These are phyloP conservation scores for Taxidea taxus DNA, from an alignment of 2,113 vertebrate species.

Conservation along the genomic window DNA sequence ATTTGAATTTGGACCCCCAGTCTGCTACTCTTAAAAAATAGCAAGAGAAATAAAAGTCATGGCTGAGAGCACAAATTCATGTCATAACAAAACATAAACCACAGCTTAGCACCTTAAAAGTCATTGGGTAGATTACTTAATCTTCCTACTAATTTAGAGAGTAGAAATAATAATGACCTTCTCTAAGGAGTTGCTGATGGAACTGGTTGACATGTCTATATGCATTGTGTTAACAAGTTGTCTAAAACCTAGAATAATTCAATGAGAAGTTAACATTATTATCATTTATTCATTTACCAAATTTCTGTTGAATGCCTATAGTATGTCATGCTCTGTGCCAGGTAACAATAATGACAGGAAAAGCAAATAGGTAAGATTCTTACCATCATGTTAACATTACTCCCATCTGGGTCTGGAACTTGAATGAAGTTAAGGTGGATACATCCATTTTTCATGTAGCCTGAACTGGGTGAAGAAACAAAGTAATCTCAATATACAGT, in stretches of 20 bases:
- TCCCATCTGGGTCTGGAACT: slow-evolving; percentile 13
- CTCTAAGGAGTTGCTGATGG: not conserved
- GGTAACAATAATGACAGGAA: not conserved
- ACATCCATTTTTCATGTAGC: not conserved
- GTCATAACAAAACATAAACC: not conserved
- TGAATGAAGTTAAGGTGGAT: not conserved
- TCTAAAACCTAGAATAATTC: not conserved
- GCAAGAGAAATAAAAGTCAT: not conserved
- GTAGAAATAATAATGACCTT: not conserved
- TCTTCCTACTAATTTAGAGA: not conserved
- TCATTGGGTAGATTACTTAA: not conserved
- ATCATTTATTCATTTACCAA: not conserved
- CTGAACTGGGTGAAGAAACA: not conserved
- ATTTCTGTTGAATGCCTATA: not conserved
- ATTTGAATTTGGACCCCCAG: not conserved
- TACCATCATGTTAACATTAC: not conserved
- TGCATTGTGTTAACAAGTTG: not conserved
- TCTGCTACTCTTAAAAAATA: not conserved
- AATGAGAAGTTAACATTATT: not conserved
- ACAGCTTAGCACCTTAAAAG: not conserved
- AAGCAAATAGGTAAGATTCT: not conserved
- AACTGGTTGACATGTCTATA: not conserved
- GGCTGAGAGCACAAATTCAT: not conserved
- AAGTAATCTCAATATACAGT: not conserved
- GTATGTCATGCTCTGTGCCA: not conserved